Conservation (phyloP, 2,797 vertebrate genomes). For the Huso huso region DNA sequence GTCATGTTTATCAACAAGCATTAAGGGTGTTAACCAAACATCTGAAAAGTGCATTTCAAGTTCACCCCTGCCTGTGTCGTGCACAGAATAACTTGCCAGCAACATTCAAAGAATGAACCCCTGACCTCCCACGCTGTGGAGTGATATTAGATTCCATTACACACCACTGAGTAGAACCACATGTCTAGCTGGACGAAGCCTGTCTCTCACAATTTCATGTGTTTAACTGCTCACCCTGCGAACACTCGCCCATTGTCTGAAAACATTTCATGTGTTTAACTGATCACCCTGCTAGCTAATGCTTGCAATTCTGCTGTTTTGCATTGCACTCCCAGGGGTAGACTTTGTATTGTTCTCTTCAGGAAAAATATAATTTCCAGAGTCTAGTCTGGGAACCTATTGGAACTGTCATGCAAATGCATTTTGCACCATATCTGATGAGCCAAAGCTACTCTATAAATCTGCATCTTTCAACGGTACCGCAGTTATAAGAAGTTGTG, state of each 20-base stretch:
- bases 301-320: too few relatives aligned
- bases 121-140: background rate
- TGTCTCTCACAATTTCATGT: slow-evolving; percentile 30
- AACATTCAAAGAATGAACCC: background rate
- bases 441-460: slow-evolving; percentile 5
- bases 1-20: too few relatives aligned
- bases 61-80: background rate
- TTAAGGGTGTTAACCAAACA: too few relatives aligned
- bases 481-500: background rate
- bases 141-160: slow-evolving; percentile 16
- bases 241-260: slow-evolving; percentile 56
- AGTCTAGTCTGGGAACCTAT: too few relatives aligned
- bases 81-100: background rate
- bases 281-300: too few relatives aligned
- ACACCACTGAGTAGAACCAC: slow-evolving; percentile 21
- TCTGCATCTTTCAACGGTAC: background rate
- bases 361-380: too few relatives aligned
- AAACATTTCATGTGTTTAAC: slow-evolving; percentile 26
- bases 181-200: background rate
- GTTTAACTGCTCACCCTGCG: slow-evolving; percentile 49
- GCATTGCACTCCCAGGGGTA: too few relatives aligned
- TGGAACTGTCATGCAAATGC: too few relatives aligned
- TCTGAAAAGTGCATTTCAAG: background rate
- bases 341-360: too few relatives aligned
- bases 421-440: too few relatives aligned